Evolutionary conservation across 2,113 vertebrate genomes (phyloP).

Genomic region (Tragulus kanchil): DNA sequence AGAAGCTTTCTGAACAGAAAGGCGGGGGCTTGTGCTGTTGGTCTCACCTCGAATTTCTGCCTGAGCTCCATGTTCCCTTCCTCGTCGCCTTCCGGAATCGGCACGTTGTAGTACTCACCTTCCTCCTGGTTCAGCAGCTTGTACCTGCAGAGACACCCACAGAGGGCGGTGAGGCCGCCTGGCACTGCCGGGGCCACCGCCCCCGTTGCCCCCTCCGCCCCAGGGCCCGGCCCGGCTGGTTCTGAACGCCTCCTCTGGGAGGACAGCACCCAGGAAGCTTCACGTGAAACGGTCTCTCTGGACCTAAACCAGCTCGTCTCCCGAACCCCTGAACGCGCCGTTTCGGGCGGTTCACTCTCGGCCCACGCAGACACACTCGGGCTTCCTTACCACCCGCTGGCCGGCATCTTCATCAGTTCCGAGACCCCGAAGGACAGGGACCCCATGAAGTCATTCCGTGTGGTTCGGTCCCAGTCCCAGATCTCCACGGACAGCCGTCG

Average conservation of each 20-base stretch:
- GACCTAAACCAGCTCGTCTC: not conserved
- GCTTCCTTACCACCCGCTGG: conserved; percentile 93
- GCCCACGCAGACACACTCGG: not conserved
- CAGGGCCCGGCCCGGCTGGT: not conserved
- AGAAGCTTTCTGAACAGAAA: not conserved
- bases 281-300: accelerated
- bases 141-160: conserved; percentile 89
- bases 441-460: conserved; percentile 98
- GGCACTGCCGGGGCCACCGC: accelerated
- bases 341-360: not conserved
- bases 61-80: conserved; percentile 94
- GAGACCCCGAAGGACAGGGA: conserved; percentile 98
- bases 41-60: conserved; percentile 98
- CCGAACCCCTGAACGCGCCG: accelerated
- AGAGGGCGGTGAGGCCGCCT: not conserved
- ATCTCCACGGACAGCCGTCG: conserved; percentile 96
- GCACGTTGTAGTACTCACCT: conserved; percentile 98
- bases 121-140: conserved; percentile 97
- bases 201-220: not conserved
- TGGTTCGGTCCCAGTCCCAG: conserved; percentile 99
- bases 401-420: conserved; percentile 95
- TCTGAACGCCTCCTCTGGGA: accelerated
- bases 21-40: accelerated
- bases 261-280: not conserved
- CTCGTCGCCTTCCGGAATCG: conserved; percentile 96